phyloP scores from a whole-genome alignment of 1,140 invertebrate species.

The Notospermus geniculatus region DNA sequence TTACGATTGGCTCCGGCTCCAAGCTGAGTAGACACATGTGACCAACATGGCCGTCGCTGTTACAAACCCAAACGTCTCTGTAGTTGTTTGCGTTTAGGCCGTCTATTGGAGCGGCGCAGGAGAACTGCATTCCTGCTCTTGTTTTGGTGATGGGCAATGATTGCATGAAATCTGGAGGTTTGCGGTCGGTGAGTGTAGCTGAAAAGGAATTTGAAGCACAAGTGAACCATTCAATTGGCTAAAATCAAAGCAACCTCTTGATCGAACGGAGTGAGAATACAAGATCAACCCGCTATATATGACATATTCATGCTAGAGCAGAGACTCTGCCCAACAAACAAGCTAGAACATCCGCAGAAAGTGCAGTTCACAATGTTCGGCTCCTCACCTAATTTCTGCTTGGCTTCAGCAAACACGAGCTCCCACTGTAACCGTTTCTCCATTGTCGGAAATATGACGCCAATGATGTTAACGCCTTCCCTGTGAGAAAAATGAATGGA shows the following conservation, averaged over 20 bases:
- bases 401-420: conserved; percentile 83
- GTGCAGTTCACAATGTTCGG: neutral
- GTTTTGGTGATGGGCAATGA: conserved; percentile 91
- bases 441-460: conserved; percentile 81
- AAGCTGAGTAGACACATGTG: conserved; percentile 90
- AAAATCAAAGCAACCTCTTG: no score
- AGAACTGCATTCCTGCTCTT: conserved; percentile 89
- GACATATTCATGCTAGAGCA: neutral
- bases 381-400: conserved; percentile 81
- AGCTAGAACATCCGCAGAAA: neutral
- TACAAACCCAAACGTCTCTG: conserved; percentile 90
- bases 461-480: conserved; percentile 80
- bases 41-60: conserved; percentile 92
- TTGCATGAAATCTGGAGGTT: conserved; percentile 67
- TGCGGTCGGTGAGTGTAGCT: conserved; percentile 15
- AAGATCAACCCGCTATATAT: neutral
- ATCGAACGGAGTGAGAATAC: neutral
- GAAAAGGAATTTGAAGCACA: no score
- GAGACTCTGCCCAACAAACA: neutral
- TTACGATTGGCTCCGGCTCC: conserved; percentile 86
- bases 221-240: no score
- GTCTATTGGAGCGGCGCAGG: conserved; percentile 84
- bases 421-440: conserved; percentile 90
- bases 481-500: conserved; percentile 62
- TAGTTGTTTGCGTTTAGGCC: conserved; percentile 59